Percentiles rank a stretch among this genome's conserved stretches.
These are phyloP conservation scores for Euborellia annulipes DNA, from an alignment of 1,140 invertebrate genomes.

Conservation along the genomic window DNA sequence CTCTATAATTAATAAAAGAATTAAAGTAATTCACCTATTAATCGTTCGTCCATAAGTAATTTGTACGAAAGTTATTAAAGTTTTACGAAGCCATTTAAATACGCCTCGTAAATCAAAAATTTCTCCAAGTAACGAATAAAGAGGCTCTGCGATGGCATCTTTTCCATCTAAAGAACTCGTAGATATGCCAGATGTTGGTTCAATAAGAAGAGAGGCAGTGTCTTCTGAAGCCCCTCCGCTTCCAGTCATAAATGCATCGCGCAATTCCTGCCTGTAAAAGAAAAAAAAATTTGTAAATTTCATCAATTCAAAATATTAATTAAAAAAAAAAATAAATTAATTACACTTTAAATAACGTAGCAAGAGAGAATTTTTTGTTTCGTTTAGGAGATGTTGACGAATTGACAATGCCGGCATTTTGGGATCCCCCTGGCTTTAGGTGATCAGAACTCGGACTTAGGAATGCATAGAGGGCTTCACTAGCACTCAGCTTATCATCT, in stretches of 20 bases:
- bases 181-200: conserved; percentile 20
- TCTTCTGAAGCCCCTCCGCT: conserved; percentile 31
- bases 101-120: conserved; percentile 78
- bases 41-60: conserved; percentile 82
- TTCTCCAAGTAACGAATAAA: conserved; percentile 72
- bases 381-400: conserved; percentile 53
- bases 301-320: too few relatives aligned
- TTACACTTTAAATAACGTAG: conserved; percentile 71
- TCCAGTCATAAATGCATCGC: too few relatives aligned
- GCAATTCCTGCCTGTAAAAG: too few relatives aligned
- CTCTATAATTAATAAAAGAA: neutral
- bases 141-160: conserved; percentile 74
- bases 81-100: conserved; percentile 71
- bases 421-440: conserved; percentile 65
- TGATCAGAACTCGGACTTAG: conserved; percentile 78
- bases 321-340: conserved; percentile 14
- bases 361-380: conserved; percentile 68
- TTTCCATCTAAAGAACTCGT: conserved; percentile 44
- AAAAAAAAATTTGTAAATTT: too few relatives aligned
- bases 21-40: conserved; percentile 41
- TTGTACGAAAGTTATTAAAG: conserved; percentile 81
- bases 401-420: too few relatives aligned
- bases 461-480: conserved; percentile 77
- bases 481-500: conserved; percentile 71
- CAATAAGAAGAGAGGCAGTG: conserved; percentile 26